These are phyloP conservation scores for Mus minutoides DNA, from an alignment of 2,797 vertebrate genomes.

Conservation along the genomic window DNA sequence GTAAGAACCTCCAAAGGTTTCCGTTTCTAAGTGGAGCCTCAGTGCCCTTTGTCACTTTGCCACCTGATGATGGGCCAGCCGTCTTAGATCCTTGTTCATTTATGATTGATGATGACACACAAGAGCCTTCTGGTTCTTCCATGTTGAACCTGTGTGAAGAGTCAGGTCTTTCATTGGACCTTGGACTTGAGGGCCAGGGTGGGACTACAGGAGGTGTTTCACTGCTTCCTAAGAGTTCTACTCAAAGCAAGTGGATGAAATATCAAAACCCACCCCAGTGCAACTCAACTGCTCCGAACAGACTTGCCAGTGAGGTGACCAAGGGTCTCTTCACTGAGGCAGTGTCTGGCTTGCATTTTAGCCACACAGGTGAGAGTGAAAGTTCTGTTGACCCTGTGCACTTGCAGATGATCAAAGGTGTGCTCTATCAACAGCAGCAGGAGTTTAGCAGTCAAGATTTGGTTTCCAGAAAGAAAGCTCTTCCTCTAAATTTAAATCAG, in stretches of 20 bases:
- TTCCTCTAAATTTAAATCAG: slow-evolving; percentile 67
- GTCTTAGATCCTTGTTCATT: background rate
- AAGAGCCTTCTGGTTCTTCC: background rate
- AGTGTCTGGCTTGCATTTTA: slow-evolving; percentile 59
- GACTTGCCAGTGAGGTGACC: background rate
- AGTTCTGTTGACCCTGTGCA: background rate
- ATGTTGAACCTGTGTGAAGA: background rate
- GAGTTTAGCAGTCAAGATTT: slow-evolving; percentile 23
- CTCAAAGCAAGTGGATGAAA: slow-evolving; percentile 89
- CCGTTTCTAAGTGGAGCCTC: slow-evolving; percentile 1
- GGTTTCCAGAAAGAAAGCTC: slow-evolving; percentile 70
- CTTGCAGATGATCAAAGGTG: slow-evolving; percentile 67
- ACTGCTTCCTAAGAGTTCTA: background rate
- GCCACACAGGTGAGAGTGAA: slow-evolving; percentile 40
- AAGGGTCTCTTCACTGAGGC: slow-evolving; percentile 69
- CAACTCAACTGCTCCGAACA: slow-evolving; percentile 66
- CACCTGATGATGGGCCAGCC: slow-evolving; percentile 12
- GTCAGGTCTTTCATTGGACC: slow-evolving; percentile 46
- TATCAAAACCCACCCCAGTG: slow-evolving; percentile 81
- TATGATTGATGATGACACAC: background rate
- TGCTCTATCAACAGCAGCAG: slow-evolving; percentile 52
- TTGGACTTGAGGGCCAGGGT: slow-evolving; percentile 71
- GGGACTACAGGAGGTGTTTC: slow-evolving; percentile 51
- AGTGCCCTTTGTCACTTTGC: slow-evolving; percentile 73
- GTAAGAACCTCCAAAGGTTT: background rate